These are phyloP conservation scores for Yasuhikotakia modesta DNA, from an alignment of 2,797 vertebrate genomes.

Conservation along the genomic window DNA sequence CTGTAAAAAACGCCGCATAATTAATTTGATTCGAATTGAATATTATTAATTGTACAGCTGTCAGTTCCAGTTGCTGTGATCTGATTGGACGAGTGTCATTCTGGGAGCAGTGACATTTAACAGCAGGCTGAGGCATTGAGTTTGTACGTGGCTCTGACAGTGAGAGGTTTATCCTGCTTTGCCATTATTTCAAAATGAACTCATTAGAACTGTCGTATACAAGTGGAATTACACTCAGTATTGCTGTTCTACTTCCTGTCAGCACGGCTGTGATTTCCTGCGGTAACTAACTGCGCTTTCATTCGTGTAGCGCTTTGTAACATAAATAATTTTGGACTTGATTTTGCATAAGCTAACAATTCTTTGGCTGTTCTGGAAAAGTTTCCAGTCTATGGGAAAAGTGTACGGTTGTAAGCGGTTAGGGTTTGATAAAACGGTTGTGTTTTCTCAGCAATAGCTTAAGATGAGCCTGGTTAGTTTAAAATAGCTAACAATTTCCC, in stretches of 20 bases:
- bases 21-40: too few relatives aligned
- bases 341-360: background rate
- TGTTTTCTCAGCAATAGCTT: background rate
- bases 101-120: background rate
- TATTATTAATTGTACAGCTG: background rate
- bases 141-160: background rate
- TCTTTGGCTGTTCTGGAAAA: background rate
- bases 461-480: background rate
- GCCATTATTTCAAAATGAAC: too few relatives aligned
- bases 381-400: too few relatives aligned
- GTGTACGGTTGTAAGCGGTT: too few relatives aligned
- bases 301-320: background rate
- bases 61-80: background rate
- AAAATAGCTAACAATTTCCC: constrained; percentile 2
- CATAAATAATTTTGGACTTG: background rate
- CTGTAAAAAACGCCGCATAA: too few relatives aligned
- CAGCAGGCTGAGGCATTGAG: background rate
- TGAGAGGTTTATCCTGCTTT: background rate
- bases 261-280: background rate
- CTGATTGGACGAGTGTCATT: background rate
- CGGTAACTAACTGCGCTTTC: background rate
- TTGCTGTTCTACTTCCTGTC: background rate
- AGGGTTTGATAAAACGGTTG: too few relatives aligned
- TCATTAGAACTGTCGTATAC: too few relatives aligned
- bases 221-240: too few relatives aligned